phyloP scores from a whole-genome alignment of 2,797 vertebrate genomes.

The Esox lucius region DNA sequence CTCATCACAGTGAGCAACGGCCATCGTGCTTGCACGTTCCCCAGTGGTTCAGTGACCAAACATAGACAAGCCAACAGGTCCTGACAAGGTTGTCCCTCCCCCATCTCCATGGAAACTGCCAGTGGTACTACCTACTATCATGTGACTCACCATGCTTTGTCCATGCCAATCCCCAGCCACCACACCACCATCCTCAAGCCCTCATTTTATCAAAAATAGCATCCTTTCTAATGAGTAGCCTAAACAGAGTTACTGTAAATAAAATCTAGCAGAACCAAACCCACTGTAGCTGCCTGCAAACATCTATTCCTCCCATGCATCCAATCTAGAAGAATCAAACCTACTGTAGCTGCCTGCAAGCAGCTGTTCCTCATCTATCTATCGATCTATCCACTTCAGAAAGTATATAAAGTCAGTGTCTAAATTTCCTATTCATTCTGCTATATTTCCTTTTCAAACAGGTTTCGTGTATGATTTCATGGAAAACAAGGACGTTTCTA shows the following conservation, averaged over 20 bases:
- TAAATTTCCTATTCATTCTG: no score
- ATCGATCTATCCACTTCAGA: no score
- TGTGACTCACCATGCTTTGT: slow-evolving; percentile 41
- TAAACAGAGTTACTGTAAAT: no score
- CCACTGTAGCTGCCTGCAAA: no score
- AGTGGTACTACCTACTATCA: slow-evolving; percentile 29
- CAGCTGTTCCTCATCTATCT: neutral
- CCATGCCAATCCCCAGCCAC: slow-evolving; percentile 6
- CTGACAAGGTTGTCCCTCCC: slow-evolving; percentile 19
- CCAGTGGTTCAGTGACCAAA: neutral
- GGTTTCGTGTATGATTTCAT: no score
- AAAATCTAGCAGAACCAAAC: no score
- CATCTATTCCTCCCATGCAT: slow-evolving; percentile 20
- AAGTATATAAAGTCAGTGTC: no score
- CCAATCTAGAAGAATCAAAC: neutral
- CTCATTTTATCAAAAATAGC: slow-evolving; percentile 49
- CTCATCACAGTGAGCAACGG: neutral
- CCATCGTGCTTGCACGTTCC: neutral
- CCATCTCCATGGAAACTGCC: slow-evolving; percentile 67
- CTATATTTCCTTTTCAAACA: no score
- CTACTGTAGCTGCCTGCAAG: no score
- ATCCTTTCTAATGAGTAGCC: slow-evolving; percentile 7
- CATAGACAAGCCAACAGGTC: neutral
- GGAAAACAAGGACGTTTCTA: no score
- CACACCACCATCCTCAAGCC: slow-evolving; percentile 30